Conservation (phyloP, 1,140 invertebrate genomes). For the Camponotus pennsylvanicus region DNA sequence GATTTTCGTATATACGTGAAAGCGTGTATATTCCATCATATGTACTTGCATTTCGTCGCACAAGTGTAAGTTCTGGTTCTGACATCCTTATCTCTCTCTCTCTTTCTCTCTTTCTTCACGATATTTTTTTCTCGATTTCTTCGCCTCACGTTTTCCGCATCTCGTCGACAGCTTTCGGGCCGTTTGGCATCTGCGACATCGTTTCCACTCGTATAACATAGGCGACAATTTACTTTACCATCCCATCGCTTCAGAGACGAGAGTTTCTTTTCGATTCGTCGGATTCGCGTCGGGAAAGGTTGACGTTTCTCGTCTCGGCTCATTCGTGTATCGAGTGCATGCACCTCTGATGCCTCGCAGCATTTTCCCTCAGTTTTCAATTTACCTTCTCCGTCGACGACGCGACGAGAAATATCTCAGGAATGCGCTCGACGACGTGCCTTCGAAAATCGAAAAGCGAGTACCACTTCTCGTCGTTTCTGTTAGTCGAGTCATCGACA, state of each 20-base stretch:
- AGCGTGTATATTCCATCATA: background rate
- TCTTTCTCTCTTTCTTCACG: slow-evolving; percentile 10
- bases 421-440: slow-evolving; percentile 52
- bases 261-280: slow-evolving; percentile 62
- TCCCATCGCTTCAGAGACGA: slow-evolving; percentile 24
- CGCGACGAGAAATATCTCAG: slow-evolving; percentile 38
- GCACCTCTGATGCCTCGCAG: background rate
- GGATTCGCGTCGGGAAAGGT: slow-evolving; percentile 27
- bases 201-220: slow-evolving; percentile 63
- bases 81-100: slow-evolving; percentile 9
- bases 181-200: slow-evolving; percentile 51
- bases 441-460: slow-evolving; percentile 63
- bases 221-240: slow-evolving; percentile 71
- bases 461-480: slow-evolving; percentile 71
- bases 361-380: slow-evolving; percentile 42
- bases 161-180: slow-evolving; percentile 60
- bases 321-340: slow-evolving; percentile 21
- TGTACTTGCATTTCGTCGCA: slow-evolving; percentile 3
- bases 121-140: slow-evolving; percentile 27
- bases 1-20: slow-evolving; percentile 17
- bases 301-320: slow-evolving; percentile 30
- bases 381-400: slow-evolving; percentile 2
- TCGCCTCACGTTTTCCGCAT: slow-evolving; percentile 31
- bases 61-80: background rate
- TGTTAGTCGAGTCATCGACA: slow-evolving; percentile 78